A percentile compares a stretch with the other conserved stretches of the same genome.
These are phyloP conservation scores for Astreopora myriophthalma DNA, from an alignment of 64 coral and sea anemone species.

Conservation along the genomic window DNA sequence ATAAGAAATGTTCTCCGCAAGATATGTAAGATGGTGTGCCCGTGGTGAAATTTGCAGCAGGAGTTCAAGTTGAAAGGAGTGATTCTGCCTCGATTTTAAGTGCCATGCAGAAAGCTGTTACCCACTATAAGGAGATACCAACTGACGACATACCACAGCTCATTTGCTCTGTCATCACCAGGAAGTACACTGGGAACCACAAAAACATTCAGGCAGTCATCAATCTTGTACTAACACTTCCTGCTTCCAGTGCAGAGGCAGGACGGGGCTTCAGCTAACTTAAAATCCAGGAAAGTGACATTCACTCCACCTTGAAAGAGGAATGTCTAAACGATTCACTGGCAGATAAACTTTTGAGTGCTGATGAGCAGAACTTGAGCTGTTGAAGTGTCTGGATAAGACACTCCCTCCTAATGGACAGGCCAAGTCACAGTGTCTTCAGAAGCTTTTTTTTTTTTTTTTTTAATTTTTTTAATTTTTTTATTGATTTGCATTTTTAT, in stretches of 20 bases:
- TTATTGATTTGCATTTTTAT: too few relatives aligned
- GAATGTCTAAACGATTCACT: background rate
- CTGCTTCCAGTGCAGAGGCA: constrained; percentile 5
- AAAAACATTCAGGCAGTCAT: background rate
- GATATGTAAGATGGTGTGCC: too few relatives aligned
- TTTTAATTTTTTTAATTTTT: too few relatives aligned
- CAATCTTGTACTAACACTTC: background rate
- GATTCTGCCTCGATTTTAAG: too few relatives aligned
- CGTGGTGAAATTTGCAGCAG: too few relatives aligned
- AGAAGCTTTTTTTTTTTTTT: background rate
- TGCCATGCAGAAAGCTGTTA: too few relatives aligned
- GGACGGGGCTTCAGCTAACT: constrained; percentile 8
- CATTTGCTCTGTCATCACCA: constrained; percentile 14
- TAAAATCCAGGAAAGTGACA: constrained; percentile 15
- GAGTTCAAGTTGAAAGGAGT: too few relatives aligned
- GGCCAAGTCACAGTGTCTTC: constrained; percentile 18
- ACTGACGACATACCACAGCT: constrained; percentile 15
- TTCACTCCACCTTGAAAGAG: constrained; percentile 8
- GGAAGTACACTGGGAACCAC: constrained; percentile 5
- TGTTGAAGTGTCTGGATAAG: constrained; percentile 3
- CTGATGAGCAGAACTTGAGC: constrained; percentile 4
- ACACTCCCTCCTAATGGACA: constrained; percentile 5
- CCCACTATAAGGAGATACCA: too few relatives aligned
- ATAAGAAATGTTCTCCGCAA: too few relatives aligned
- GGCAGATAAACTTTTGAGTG: constrained; percentile 19